Base-by-base conservation (phyloP, 2,797 vertebrate species). In the Esox lucius region DNA sequence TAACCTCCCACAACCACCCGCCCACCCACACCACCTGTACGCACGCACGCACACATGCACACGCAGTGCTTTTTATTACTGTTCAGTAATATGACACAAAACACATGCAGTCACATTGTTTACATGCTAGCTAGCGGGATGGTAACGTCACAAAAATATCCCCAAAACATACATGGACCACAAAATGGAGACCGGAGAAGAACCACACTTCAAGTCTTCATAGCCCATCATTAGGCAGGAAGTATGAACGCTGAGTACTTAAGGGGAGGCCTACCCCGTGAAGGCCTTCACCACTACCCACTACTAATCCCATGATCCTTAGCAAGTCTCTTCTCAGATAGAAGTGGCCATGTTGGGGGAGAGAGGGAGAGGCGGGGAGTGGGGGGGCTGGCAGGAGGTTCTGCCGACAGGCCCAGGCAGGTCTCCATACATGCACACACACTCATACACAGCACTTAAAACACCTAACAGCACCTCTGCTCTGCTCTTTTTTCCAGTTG, bases 21-120 rank as follows among this genome's bases (percentile, higher is more conserved):
- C 49, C 0, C 49, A 16, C 59, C 5, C 62, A 66, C 70, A 1
- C 28, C 28, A n/a, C n/a, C n/a, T n/a, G n/a, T n/a, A 26, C 88
- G 84, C 49, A 61, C 22, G 31, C 53, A 71, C 51, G 24, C 66
- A 68, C 86, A 83, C 89, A 84, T 75, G 65, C 19, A 77, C 70
- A 67, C 79, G 89, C 78, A 83, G n/a, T n/a, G n/a, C n/a, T n/a
- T n/a, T n/a, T n/a, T n/a, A n/a, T n/a, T n/a, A n/a, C n/a, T 80
- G 35, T 39, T 46, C 42, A 46, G 42, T 46, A 46, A 11, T 53
- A 42, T n/a, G 56, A n/a, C 22, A n/a, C 56, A 59, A 59, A 59
- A 17, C 19, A 59, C 1, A 59, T 59, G 56, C 1, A 59, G 16
- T n/a, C 53, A 87, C 87, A 88, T 80, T 83, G 80, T 79, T 61